phyloP scores from a whole-genome alignment of 35 echinoderm and acorn worm genomes.

The Heliocidaris tuberculata region DNA sequence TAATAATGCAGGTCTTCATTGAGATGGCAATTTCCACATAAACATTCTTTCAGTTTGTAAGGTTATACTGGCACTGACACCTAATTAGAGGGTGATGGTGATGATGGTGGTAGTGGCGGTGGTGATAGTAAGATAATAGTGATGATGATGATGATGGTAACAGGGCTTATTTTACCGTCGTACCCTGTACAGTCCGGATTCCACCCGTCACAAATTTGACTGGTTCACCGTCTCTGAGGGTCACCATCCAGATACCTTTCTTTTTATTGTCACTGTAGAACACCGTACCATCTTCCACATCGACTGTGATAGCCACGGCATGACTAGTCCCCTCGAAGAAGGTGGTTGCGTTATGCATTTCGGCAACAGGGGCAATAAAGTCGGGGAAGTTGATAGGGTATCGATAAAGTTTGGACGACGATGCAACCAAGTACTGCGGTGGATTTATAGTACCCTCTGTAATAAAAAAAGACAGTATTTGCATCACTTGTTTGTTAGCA shows the following conservation, averaged over 20 bases:
- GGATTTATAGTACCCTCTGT: constrained; percentile 53
- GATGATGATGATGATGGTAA: too few species aligned
- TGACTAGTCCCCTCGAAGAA: constrained; percentile 56
- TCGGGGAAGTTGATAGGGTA: constrained; percentile 76
- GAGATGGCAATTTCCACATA: too few species aligned
- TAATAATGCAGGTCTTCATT: too few species aligned
- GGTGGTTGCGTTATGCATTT: constrained; percentile 49
- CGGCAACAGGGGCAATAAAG: constrained; percentile 7
- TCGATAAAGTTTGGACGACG: constrained; percentile 56
- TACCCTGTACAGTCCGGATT: constrained; percentile 72
- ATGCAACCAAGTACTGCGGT: constrained; percentile 63
- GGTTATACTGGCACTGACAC: too few species aligned
- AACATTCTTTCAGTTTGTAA: too few species aligned
- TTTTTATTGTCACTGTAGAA: constrained; percentile 69
- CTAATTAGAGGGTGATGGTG: too few species aligned
- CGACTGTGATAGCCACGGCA: constrained; percentile 63
- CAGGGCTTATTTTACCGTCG: not conserved
- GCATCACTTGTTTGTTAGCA: too few species aligned
- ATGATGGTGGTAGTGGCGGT: too few species aligned
- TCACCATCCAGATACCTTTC: constrained; percentile 48
- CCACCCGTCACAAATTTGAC: constrained; percentile 58
- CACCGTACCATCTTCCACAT: constrained; percentile 55
- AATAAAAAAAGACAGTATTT: not conserved
- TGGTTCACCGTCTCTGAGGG: constrained; percentile 41
- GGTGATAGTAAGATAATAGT: too few species aligned